Evolutionary conservation across 2,113 vertebrate genomes (phyloP).

Genomic region (Erythrolamprus reginae): DNA sequence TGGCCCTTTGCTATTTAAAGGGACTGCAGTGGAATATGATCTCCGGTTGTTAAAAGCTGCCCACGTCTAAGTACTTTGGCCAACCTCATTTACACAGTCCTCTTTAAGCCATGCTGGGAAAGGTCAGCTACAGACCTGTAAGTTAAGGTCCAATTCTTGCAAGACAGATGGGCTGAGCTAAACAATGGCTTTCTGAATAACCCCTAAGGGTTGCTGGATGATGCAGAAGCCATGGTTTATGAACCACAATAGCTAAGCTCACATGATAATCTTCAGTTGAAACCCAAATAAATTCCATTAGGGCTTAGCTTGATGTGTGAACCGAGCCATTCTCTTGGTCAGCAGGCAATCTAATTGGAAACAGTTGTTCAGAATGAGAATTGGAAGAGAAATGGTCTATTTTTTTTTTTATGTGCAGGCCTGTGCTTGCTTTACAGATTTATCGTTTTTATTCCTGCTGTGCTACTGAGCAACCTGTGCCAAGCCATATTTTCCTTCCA

Average conservation of each 20-base stretch:
- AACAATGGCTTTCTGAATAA: not conserved
- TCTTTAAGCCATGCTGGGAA: not conserved
- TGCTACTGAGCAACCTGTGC: not conserved
- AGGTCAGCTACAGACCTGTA: not conserved
- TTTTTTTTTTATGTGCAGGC: not conserved
- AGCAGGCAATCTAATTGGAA: not conserved
- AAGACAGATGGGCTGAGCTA: not conserved
- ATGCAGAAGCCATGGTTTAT: not conserved
- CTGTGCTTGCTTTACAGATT: not conserved
- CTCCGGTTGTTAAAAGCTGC: not conserved
- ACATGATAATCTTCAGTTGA: not conserved
- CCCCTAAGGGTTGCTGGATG: not conserved
- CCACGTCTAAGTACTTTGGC: not conserved
- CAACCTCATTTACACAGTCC: not conserved
- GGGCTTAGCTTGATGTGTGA: not conserved
- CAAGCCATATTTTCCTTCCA: not conserved
- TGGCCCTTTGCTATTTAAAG: not conserved
- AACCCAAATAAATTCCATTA: not conserved
- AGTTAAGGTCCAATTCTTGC: not conserved
- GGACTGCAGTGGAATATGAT: not conserved
- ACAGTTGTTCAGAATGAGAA: not conserved
- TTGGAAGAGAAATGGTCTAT: not conserved
- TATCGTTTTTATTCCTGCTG: not conserved
- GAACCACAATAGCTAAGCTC: not conserved
- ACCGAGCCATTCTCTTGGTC: not conserved